These are phyloP conservation scores for Cristatella mucedo DNA, from an alignment of 2,888 invertebrate species.

Conservation along the genomic window DNA sequence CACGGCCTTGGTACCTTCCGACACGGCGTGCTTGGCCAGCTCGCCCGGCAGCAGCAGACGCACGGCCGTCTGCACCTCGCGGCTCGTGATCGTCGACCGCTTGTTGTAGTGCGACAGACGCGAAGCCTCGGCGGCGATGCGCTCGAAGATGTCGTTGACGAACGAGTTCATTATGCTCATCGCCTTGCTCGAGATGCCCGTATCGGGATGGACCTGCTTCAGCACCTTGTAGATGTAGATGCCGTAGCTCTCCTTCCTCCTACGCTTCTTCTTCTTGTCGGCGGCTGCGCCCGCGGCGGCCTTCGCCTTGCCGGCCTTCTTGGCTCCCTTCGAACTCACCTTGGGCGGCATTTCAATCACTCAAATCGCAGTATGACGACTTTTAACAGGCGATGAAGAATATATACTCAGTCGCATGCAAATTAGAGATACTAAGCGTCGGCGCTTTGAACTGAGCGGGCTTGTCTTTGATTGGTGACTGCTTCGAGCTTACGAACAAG, in stretches of 20 bases:
- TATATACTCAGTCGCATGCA: too few species aligned
- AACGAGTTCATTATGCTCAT: constrained; percentile 15
- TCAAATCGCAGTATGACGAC: too few species aligned
- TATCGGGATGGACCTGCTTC: constrained; percentile 17
- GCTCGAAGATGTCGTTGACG: constrained; percentile 17
- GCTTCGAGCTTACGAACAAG: too few species aligned
- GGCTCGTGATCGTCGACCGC: constrained; percentile 46
- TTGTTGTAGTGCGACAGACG: constrained; percentile 17
- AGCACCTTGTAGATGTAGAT: constrained; percentile 16
- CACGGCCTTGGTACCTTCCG: constrained; percentile 8
- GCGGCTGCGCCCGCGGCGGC: constrained; percentile 12
- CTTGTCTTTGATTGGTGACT: too few species aligned
- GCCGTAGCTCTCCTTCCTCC: constrained; percentile 15
- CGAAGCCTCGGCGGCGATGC: constrained; percentile 16
- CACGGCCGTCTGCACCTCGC: constrained; percentile 53
- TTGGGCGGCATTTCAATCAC: constrained; percentile 15
- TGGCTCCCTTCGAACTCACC: constrained; percentile 12
- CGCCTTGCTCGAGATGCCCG: constrained; percentile 17
- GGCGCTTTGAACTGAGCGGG: too few species aligned
- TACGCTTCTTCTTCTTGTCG: constrained; percentile 14
- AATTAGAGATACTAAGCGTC: too few species aligned
- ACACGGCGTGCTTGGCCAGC: constrained; percentile 50
- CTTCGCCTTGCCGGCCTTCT: constrained; percentile 12
- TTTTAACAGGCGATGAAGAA: too few species aligned
- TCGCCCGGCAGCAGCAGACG: constrained; percentile 52